A percentile compares a stretch with the other conserved stretches of the same genome.
Evolutionary conservation across 2,113 vertebrate species (phyloP).

Genomic region (Gambusia holbrooki): DNA sequence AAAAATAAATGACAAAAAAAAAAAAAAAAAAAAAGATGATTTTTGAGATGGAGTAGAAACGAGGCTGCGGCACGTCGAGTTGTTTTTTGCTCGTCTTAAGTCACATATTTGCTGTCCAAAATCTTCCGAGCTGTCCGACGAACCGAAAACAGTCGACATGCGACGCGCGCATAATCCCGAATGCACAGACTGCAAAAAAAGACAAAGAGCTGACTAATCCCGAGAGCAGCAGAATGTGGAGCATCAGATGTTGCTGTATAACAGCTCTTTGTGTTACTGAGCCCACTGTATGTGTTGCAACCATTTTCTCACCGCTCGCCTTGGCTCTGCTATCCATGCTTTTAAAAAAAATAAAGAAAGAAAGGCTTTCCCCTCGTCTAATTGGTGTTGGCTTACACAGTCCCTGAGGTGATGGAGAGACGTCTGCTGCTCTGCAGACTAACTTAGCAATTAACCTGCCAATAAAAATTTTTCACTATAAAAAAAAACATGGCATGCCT

Average conservation of each 20-base stretch:
- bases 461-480: conserved; percentile 35
- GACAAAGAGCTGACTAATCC: conserved; percentile 49
- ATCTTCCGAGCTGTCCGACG: conserved; percentile 15
- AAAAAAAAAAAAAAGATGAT: too few species aligned
- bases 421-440: conserved; percentile 13
- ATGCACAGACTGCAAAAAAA: conserved; percentile 37
- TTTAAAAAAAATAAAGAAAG: too few species aligned
- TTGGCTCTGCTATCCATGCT: conserved; percentile 20
- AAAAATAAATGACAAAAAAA: too few species aligned
- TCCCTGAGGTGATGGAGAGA: conserved; percentile 6
- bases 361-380: conserved; percentile 33
- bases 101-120: conserved; percentile 7
- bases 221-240: conserved; percentile 29
- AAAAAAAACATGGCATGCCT: conserved; percentile 19
- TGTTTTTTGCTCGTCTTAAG: not conserved
- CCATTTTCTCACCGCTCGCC: conserved; percentile 21
- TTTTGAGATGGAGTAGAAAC: not conserved
- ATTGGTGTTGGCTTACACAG: conserved; percentile 12
- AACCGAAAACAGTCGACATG: conserved; percentile 26
- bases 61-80: conserved; percentile 3
- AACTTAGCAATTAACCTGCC: conserved; percentile 56
- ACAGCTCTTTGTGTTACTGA: conserved; percentile 45
- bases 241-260: conserved; percentile 32
- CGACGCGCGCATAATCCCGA: conserved; percentile 25
- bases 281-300: conserved; percentile 11